A percentile compares a stretch with the other conserved stretches of the same genome.
These are phyloP conservation scores for Panopea generosa DNA, from an alignment of 2,888 invertebrate genomes.

Conservation along the genomic window DNA sequence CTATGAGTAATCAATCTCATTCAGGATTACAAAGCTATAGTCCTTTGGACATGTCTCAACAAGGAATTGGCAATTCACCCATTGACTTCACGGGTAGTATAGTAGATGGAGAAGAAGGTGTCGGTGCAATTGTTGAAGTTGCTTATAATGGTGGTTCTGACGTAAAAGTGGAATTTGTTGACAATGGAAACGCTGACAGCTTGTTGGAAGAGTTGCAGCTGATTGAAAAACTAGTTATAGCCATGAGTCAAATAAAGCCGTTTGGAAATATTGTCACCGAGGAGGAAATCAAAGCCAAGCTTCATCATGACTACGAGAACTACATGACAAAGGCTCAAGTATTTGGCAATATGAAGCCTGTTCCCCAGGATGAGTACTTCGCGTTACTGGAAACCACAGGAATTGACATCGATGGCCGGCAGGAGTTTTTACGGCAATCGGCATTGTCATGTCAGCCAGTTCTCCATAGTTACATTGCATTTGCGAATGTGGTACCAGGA, in stretches of 20 bases:
- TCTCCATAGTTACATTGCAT: constrained; percentile 61
- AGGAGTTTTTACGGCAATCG: constrained; percentile 61
- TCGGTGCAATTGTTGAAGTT: constrained; percentile 20
- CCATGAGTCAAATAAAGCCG: constrained; percentile 57
- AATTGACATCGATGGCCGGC: constrained; percentile 63
- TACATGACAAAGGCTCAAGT: constrained; percentile 54
- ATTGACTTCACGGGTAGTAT: no score
- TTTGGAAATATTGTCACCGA: constrained; percentile 61
- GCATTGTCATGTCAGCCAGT: constrained; percentile 64
- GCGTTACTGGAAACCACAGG: constrained; percentile 58
- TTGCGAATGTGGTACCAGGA: constrained; percentile 61
- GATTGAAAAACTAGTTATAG: constrained; percentile 45
- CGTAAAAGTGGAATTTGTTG: constrained; percentile 19
- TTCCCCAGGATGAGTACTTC: constrained; percentile 60
- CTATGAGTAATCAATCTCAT: no score
- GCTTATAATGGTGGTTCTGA: constrained; percentile 16
- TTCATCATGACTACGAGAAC: constrained; percentile 56
- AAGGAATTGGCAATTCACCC: no score
- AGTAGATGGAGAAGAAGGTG: no score
- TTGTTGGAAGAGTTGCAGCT: constrained; percentile 39
- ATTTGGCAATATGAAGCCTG: constrained; percentile 61
- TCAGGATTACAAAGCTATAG: no score
- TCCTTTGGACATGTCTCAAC: no score
- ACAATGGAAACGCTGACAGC: constrained; percentile 10
- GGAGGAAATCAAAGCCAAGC: constrained; percentile 47